phyloP scores from a whole-genome alignment of 2,797 vertebrate genomes.

The Petrocephalus sullivani region DNA sequence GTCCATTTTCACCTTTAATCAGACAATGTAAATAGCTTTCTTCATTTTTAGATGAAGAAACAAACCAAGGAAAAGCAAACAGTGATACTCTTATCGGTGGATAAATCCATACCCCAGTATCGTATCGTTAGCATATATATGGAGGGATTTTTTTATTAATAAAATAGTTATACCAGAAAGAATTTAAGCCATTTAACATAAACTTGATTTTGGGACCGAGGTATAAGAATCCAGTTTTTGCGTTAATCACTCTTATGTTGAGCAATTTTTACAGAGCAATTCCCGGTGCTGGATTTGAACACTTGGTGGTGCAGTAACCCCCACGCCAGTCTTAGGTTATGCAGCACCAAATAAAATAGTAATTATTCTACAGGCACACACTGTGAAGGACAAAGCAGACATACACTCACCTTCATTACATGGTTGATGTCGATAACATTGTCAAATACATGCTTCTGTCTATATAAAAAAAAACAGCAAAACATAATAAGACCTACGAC shows the following conservation, averaged over 20 bases:
- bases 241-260: not conserved
- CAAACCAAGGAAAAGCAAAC: not conserved
- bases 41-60: not conserved
- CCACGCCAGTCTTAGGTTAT: not conserved
- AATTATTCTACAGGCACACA: not conserved
- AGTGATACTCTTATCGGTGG: not conserved
- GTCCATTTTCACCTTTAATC: not conserved
- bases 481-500: not conserved
- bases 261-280: not conserved
- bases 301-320: not conserved
- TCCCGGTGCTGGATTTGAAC: not conserved
- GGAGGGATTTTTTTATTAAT: not conserved
- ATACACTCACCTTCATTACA: constrained; percentile 82
- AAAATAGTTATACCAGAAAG: not conserved
- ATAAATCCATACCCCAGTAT: not conserved
- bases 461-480: constrained; percentile 44
- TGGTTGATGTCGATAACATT: constrained; percentile 90
- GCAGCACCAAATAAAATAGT: not conserved
- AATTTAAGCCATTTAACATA: not conserved
- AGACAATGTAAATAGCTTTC: not conserved
- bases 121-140: not conserved
- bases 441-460: constrained; percentile 87
- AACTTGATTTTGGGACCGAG: not conserved
- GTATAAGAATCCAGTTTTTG: not conserved
- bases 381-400: not conserved